Conservation (phyloP, 2,888 invertebrate species). For the Agrotis segetum region DNA sequence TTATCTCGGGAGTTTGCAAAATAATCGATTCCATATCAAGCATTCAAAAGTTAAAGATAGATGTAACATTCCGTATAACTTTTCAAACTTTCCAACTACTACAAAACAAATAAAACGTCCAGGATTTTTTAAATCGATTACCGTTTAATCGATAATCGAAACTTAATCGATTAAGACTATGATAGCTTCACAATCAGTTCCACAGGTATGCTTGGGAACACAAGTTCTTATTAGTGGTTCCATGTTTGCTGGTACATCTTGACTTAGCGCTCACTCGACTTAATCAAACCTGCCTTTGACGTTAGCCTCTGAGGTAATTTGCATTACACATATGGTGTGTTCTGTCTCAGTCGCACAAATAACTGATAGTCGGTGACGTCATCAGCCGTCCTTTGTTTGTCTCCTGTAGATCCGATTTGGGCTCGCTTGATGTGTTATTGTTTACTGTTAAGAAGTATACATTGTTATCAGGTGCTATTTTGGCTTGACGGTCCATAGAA, state of each 20-base stretch:
- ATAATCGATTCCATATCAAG: slow-evolving; percentile 52
- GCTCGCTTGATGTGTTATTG: slow-evolving; percentile 43
- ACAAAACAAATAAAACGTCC: slow-evolving; percentile 29
- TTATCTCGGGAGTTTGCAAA: slow-evolving; percentile 28
- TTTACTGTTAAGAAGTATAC: slow-evolving; percentile 8
- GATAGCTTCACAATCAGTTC: slow-evolving; percentile 41
- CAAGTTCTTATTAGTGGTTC: slow-evolving; percentile 56
- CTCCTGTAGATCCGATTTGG: slow-evolving; percentile 14
- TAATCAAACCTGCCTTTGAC: slow-evolving; percentile 66
- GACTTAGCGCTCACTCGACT: slow-evolving; percentile 57
- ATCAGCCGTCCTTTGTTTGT: slow-evolving; percentile 29
- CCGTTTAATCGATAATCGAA: slow-evolving; percentile 30
- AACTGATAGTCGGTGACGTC: slow-evolving; percentile 26
- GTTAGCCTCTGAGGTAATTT: slow-evolving; percentile 56
- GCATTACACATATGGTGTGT: slow-evolving; percentile 44
- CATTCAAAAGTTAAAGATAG: slow-evolving; percentile 34
- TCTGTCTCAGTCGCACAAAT: slow-evolving; percentile 33
- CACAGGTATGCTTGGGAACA: slow-evolving; percentile 50
- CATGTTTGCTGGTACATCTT: slow-evolving; percentile 63
- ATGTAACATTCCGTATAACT: slow-evolving; percentile 43
- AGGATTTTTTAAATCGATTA: slow-evolving; percentile 32
- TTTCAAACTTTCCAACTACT: slow-evolving; percentile 17
- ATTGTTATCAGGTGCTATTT: slow-evolving; percentile 39
- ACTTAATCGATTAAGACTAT: slow-evolving; percentile 46
- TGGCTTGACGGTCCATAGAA: slow-evolving; percentile 6